Conservation (phyloP, 2,113 vertebrate genomes). For the Caracal caracal region DNA sequence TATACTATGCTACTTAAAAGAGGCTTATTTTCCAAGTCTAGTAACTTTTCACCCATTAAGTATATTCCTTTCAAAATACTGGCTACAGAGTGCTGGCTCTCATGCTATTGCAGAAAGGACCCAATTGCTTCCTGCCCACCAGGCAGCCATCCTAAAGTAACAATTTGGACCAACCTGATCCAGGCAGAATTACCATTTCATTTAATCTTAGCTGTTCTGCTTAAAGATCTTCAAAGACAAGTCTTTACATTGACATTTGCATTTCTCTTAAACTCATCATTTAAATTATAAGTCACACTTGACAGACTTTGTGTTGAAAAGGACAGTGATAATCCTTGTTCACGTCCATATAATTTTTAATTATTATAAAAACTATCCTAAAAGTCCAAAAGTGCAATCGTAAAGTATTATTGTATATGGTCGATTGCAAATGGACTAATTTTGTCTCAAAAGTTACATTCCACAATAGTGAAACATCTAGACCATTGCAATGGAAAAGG, state of each 20-base stretch:
- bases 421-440: neutral
- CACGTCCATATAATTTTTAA: neutral
- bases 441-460: neutral
- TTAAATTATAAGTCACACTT: neutral
- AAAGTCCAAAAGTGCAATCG: neutral
- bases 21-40: constrained; percentile 44
- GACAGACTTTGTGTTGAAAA: neutral
- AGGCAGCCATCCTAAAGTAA: constrained; percentile 50
- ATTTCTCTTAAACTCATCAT: neutral
- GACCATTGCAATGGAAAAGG: neutral
- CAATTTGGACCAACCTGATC: neutral
- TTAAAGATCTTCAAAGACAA: neutral
- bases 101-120: neutral
- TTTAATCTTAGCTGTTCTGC: neutral
- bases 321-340: neutral
- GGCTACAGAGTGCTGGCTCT: neutral
- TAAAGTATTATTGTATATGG: neutral
- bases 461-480: neutral
- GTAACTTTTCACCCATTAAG: constrained; percentile 48
- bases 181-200: neutral
- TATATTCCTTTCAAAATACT: constrained; percentile 24
- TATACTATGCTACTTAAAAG: constrained; percentile 5
- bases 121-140: constrained; percentile 17
- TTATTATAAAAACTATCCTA: neutral
- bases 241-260: neutral